Evolutionary conservation across 1,140 invertebrate genomes (phyloP).

Genomic region (Anastrepha obliqua): DNA sequence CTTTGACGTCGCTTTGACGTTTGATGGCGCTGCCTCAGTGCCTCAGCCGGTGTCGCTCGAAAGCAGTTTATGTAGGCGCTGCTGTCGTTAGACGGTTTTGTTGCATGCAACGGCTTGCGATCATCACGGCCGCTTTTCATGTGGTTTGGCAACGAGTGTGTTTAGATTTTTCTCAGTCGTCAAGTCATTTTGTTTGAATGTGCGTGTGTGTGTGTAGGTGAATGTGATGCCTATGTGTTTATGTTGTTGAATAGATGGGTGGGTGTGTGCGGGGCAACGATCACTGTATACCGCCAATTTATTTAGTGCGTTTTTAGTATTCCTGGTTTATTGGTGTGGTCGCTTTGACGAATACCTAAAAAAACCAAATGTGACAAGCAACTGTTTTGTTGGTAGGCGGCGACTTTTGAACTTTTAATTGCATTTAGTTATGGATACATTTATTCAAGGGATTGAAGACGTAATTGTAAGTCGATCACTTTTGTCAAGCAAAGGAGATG

Average conservation of each 20-base stretch:
- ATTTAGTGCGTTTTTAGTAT: neutral
- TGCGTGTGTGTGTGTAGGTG: too few species aligned
- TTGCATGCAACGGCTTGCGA: slow-evolving; percentile 42
- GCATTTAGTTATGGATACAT: neutral
- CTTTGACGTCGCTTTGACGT: neutral
- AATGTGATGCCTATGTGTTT: neutral
- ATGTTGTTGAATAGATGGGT: neutral
- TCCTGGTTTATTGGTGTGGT: slow-evolving; percentile 16
- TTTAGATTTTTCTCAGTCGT: slow-evolving; percentile 32
- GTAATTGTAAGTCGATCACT: neutral
- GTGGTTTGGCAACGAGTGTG: slow-evolving; percentile 50
- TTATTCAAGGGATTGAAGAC: neutral
- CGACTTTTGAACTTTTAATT: neutral
- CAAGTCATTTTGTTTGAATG: neutral
- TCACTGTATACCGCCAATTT: neutral
- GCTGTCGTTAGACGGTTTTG: slow-evolving; percentile 35
- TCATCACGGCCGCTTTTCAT: neutral
- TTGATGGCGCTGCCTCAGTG: neutral
- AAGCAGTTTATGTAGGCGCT: slow-evolving; percentile 8
- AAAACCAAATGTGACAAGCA: neutral
- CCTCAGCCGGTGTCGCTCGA: neutral
- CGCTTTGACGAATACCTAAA: slow-evolving; percentile 30
- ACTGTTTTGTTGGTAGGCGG: neutral
- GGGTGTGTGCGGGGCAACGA: neutral
- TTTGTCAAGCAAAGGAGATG: too few species aligned